Evolutionary conservation across 2,113 vertebrate genomes (phyloP).

Genomic region (Psettodes erumei): DNA sequence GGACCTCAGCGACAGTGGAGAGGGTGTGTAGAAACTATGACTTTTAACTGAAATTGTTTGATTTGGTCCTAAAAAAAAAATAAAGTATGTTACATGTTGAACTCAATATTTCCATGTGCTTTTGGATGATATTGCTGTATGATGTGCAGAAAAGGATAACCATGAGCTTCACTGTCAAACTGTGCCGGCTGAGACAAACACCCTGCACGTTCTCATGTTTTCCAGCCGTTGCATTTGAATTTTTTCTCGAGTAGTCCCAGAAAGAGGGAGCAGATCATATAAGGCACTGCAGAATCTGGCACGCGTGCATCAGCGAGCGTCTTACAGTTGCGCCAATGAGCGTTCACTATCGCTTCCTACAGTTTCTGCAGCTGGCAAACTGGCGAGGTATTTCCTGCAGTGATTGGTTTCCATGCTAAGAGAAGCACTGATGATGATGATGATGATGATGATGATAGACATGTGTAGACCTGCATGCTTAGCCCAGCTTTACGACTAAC

Average conservation of each 20-base stretch:
- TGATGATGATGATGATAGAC: constrained; percentile 61
- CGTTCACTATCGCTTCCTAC: constrained; percentile 93
- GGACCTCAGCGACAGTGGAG: neutral
- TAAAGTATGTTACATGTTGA: neutral
- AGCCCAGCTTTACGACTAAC: constrained; percentile 85
- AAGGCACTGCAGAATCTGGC: constrained; percentile 96
- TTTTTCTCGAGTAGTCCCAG: constrained; percentile 97
- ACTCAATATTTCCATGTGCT: neutral
- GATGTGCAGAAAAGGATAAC: constrained; percentile 8
- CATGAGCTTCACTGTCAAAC: constrained; percentile 27
- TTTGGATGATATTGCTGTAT: constrained; percentile 20
- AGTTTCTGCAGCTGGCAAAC: constrained; percentile 94
- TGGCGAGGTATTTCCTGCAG: constrained; percentile 98
- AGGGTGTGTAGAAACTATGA: neutral
- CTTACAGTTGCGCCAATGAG: constrained; percentile 95
- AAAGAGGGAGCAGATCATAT: constrained; percentile 95
- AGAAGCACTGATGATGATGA: constrained; percentile 84
- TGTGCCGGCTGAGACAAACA: constrained; percentile 80
- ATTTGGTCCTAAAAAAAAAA: too few relatives aligned
- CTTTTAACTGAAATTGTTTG: constrained; percentile 11
- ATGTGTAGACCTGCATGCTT: constrained; percentile 95
- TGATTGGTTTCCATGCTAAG: constrained; percentile 97
- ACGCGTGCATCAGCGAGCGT: constrained; percentile 94
- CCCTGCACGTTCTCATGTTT: constrained; percentile 95
- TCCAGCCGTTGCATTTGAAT: constrained; percentile 96